Percentiles rank a stretch among this genome's conserved stretches.
Evolutionary conservation across 2,113 vertebrate genomes (phyloP).

Genomic region (Rhinichthys klamathensis): DNA sequence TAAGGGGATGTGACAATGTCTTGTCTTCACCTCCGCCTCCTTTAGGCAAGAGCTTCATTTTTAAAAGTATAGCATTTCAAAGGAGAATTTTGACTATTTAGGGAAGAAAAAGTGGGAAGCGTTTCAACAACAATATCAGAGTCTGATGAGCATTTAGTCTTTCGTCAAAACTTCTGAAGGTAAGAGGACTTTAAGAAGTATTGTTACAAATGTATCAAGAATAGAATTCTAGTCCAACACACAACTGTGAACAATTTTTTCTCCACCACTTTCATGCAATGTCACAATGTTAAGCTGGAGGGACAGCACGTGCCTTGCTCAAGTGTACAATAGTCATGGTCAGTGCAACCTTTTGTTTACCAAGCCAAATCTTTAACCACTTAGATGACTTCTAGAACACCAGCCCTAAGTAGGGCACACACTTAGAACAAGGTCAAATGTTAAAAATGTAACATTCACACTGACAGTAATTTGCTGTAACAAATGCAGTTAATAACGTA

Average conservation of each 20-base stretch:
- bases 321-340: background rate
- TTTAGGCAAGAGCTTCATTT: background rate
- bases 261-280: background rate
- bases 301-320: background rate
- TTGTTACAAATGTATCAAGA: background rate
- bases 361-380: background rate
- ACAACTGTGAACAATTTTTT: background rate
- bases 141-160: background rate
- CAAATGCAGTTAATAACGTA: too few relatives aligned
- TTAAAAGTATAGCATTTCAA: slow-evolving; percentile 21
- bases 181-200: background rate
- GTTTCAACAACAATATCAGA: background rate
- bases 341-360: background rate
- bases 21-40: slow-evolving; percentile 16
- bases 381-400: background rate
- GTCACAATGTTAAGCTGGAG: background rate
- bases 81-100: background rate
- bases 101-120: background rate
- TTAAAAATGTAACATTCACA: background rate
- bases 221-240: background rate
- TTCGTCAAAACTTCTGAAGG: background rate
- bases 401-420: background rate
- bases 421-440: background rate
- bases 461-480: background rate
- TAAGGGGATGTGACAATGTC: slow-evolving; percentile 16